These are phyloP conservation scores for Tragelaphus scriptus DNA, from an alignment of 2,113 vertebrate species.

Conservation along the genomic window DNA sequence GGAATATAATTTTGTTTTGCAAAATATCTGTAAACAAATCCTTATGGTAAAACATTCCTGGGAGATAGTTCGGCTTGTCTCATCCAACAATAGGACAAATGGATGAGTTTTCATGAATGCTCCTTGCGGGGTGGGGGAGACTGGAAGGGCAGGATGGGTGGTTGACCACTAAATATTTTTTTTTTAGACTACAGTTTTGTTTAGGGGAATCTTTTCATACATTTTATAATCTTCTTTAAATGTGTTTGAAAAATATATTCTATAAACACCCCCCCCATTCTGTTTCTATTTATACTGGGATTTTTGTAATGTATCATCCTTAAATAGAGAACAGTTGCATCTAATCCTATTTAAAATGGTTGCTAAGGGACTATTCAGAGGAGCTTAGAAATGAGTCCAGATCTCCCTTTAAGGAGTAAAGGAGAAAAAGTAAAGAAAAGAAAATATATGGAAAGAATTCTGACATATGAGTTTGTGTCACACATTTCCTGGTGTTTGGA, in stretches of 20 bases:
- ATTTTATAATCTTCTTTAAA: slow-evolving; percentile 28
- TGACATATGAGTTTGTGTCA: background rate
- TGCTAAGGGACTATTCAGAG: slow-evolving; percentile 61
- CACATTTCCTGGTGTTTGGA: background rate
- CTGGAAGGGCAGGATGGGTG: background rate
- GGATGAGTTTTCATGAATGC: background rate
- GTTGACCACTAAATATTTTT: background rate
- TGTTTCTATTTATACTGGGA: slow-evolving; percentile 16
- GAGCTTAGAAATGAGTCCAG: slow-evolving; percentile 26
- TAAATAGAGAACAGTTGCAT: slow-evolving; percentile 52
- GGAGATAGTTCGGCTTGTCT: background rate
- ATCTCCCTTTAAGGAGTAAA: slow-evolving; percentile 38
- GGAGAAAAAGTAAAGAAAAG: slow-evolving; percentile 15
- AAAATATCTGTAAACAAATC: background rate
- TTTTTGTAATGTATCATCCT: slow-evolving; percentile 30
- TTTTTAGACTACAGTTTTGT: background rate
- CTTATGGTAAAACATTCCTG: background rate
- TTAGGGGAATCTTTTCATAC: background rate
- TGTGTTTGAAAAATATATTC: background rate
- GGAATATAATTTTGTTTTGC: background rate
- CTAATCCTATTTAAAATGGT: slow-evolving; percentile 58
- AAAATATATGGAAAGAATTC: slow-evolving; percentile 11
- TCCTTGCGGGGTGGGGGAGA: background rate
- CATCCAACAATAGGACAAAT: background rate
- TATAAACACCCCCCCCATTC: background rate